Evolutionary conservation across 2,888 invertebrate genomes (phyloP), one percentile per base, ranked within the genome.

Genomic region (Lasioglossum leucozonium): DNA sequence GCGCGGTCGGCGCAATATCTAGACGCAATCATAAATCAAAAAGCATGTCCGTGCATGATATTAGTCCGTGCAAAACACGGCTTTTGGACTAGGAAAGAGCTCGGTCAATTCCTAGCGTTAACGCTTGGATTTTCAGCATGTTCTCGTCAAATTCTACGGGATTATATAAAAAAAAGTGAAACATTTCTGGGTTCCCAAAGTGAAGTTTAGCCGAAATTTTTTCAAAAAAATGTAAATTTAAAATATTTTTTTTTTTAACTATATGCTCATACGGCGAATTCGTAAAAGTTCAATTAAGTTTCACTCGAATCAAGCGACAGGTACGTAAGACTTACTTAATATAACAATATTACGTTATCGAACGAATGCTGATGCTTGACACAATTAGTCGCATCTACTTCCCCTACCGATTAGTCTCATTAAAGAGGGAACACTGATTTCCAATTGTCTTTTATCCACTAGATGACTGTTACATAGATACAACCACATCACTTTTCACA

Each of bases 281-380:
- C 8, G 8, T 62, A 62, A 30, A 26, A 26, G 16, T 30, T 30
- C 8, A 10, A 34, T 30, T 30, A 72, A 30, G 10, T 26, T 72
- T 22, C 11, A 37, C 22, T 67, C 3, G 4, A 37, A n/a, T 11
- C 67, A 40, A 67, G 37, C 2, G 18, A 13, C 69, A 69, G 22
- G 40, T 69, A 69, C n/a, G 37, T 40, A 69, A 40, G 13, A 10
- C 40, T 69, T 69, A 40, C 40, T 40, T 51, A 51, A 6, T 47
- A 13, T 71, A 62, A 26, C 13, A 42, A n/a, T 47, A 62, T n/a
- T 71, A 22, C 42, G 62, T 42, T 62, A 47, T 62, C 4, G 42
- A 30, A n/a, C 62, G 51, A 67, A 83, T 77, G 77, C 58, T 37
- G 62, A 42, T 71, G 84, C 74, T 62, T 74, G 73, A 55, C 65